Evolutionary conservation across 1,140 invertebrate species (phyloP).

Genomic region (Planococcus citri): DNA sequence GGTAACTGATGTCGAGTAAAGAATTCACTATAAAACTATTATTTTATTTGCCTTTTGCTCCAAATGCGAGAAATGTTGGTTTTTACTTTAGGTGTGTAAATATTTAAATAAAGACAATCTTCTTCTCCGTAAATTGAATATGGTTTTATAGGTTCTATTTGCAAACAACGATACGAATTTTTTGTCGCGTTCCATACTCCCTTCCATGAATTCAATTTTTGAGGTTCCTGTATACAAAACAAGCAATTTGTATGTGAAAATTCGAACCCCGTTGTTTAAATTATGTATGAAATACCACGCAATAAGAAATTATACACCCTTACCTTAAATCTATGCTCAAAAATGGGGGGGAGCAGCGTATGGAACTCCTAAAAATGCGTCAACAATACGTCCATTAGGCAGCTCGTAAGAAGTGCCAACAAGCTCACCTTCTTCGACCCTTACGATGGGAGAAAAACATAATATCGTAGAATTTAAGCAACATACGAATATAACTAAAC

Average conservation of each 20-base stretch:
- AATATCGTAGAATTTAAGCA: too few species aligned
- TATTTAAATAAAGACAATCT: conserved; percentile 30
- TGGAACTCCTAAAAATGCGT: conserved; percentile 44
- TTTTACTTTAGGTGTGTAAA: conserved; percentile 29
- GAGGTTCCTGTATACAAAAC: conserved; percentile 30
- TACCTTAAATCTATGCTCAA: conserved; percentile 43
- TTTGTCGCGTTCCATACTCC: conserved; percentile 36
- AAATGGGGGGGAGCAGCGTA: conserved; percentile 45
- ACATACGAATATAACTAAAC: too few species aligned
- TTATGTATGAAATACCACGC: neutral
- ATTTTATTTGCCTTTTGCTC: too few species aligned
- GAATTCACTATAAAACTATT: too few species aligned
- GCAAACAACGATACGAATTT: conserved; percentile 34
- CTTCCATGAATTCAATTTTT: conserved; percentile 33
- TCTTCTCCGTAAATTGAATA: conserved; percentile 26
- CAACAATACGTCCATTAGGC: conserved; percentile 21
- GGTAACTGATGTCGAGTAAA: too few species aligned
- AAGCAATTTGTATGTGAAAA: neutral
- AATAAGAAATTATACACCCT: conserved; percentile 25
- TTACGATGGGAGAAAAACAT: neutral
- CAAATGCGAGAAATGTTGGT: too few species aligned
- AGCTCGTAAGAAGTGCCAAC: conserved; percentile 6
- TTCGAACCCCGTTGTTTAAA: neutral
- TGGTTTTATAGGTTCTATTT: conserved; percentile 29
- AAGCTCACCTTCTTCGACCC: conserved; percentile 19